Evolutionary conservation across 37 sponge, comb jelly and placozoan species (phyloP).

Genomic region (Amphimedon queenslandica): DNA sequence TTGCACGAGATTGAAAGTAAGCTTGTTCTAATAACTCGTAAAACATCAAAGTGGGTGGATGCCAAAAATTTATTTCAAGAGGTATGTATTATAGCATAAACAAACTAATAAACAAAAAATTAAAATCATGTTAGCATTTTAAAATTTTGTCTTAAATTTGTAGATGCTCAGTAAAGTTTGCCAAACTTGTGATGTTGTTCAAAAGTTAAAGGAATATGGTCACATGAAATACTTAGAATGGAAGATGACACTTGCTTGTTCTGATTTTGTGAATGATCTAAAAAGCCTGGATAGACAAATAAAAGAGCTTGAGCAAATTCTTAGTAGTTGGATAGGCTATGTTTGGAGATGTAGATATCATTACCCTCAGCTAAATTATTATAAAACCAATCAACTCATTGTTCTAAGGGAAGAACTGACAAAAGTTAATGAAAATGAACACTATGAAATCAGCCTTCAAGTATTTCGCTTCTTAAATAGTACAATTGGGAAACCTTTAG

Average conservation of each 20-base stretch:
- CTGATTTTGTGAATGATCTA: neutral
- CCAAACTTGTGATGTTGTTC: neutral
- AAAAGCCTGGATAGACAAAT: neutral
- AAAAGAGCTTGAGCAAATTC: neutral
- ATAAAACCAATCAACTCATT: neutral
- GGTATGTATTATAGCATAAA: constrained; percentile 29
- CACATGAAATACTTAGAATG: neutral
- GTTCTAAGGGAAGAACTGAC: neutral
- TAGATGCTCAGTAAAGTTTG: neutral
- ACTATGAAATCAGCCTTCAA: neutral
- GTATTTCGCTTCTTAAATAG: neutral
- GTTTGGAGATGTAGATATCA: neutral
- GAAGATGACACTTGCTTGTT: neutral
- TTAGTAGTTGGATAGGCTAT: neutral
- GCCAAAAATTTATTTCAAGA: constrained; percentile 33
- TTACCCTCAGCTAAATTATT: neutral
- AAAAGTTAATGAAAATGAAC: neutral
- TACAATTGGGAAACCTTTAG: neutral
- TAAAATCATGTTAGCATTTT: neutral
- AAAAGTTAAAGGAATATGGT: neutral
- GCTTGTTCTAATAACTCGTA: constrained; percentile 58
- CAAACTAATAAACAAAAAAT: neutral
- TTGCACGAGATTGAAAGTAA: constrained; percentile 63
- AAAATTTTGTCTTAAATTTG: too few species aligned
- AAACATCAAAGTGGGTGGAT: constrained; percentile 21